Percentiles rank a stretch among this genome's conserved stretches.
These are phyloP conservation scores for Paramisgurnus dabryanus DNA, from an alignment of 2,113 vertebrate species.

Conservation along the genomic window DNA sequence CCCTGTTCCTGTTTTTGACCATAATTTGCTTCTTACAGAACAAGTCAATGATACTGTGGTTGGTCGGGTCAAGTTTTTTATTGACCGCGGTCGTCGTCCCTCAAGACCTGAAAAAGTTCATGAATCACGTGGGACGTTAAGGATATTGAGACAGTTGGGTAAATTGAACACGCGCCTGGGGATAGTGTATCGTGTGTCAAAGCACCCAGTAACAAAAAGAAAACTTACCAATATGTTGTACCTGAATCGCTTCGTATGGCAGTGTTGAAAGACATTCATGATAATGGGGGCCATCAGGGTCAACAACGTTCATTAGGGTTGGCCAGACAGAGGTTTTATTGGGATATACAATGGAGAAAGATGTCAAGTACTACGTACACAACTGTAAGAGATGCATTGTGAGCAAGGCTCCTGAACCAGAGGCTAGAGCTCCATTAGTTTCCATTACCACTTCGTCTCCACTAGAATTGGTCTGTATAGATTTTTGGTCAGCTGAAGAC, in stretches of 20 bases:
- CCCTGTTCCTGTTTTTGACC: background rate
- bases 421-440: conserved; percentile 3
- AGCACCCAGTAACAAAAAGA: background rate
- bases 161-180: background rate
- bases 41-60: background rate
- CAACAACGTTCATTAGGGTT: no score
- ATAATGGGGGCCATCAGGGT: no score
- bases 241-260: no score
- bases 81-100: background rate
- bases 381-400: background rate
- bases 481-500: background rate
- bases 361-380: no score
- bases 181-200: background rate
- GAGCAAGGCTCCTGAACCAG: background rate
- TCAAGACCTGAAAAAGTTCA: background rate
- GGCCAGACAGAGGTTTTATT: no score
- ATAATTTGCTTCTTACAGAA: background rate
- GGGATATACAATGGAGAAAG: no score
- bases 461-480: background rate
- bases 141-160: conserved; percentile 13
- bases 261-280: no score
- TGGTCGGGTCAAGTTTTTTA: background rate
- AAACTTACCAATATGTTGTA: background rate
- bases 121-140: background rate
- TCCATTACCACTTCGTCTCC: background rate